These are phyloP conservation scores for Circaetus cinerascens DNA, from an alignment of 2,113 vertebrate genomes.

Conservation along the genomic window DNA sequence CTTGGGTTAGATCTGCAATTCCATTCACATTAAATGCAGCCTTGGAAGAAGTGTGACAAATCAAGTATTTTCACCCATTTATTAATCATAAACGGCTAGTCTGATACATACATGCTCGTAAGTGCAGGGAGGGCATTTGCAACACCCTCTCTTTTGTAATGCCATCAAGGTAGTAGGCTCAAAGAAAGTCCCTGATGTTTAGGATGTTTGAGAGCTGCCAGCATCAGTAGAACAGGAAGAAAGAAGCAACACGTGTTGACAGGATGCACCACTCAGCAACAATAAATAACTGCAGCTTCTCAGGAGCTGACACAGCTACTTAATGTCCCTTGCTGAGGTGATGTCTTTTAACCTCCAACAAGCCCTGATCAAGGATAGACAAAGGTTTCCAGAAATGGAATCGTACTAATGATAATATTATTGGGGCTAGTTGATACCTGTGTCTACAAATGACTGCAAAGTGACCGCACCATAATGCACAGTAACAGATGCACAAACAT, in stretches of 20 bases:
- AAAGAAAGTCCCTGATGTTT: not conserved
- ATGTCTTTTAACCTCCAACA: not conserved
- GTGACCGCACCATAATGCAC: not conserved
- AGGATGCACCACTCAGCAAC: not conserved
- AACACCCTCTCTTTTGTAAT: not conserved
- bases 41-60: not conserved
- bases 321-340: not conserved
- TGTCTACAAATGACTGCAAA: not conserved
- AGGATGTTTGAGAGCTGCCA: not conserved
- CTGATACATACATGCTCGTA: fast-evolving
- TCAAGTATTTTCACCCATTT: not conserved
- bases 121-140: not conserved
- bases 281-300: not conserved
- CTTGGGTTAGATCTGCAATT: not conserved
- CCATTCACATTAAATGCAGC: not conserved
- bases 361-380: not conserved
- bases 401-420: not conserved
- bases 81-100: not conserved
- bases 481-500: not conserved
- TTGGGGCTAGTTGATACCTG: not conserved
- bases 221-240: not conserved
- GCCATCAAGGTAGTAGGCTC: not conserved
- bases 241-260: not conserved
- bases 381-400: not conserved
- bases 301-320: not conserved